Evolutionary conservation across 92 coral and sea anemone genomes (phyloP).

Genomic region (Scolanthus callimorphus): DNA sequence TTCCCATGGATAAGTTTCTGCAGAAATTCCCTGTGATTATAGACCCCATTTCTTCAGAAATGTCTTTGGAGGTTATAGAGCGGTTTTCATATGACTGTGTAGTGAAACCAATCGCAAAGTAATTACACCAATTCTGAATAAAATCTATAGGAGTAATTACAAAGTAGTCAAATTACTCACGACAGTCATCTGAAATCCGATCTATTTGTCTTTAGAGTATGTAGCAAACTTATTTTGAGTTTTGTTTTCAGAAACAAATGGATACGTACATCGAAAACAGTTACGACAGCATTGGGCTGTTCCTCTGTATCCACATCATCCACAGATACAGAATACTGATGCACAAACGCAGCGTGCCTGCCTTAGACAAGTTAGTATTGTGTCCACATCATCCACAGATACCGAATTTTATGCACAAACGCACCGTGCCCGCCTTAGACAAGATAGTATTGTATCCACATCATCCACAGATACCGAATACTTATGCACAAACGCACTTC

Average conservation of each 20-base stretch:
- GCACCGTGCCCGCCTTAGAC: too few relatives aligned
- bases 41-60: too few relatives aligned
- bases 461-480: conserved; percentile 92
- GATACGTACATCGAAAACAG: conserved; percentile 89
- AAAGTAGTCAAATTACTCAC: too few relatives aligned
- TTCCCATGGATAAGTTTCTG: too few relatives aligned
- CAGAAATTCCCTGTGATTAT: too few relatives aligned
- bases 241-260: conserved; percentile 84
- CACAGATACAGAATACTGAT: conserved; percentile 95
- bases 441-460: conserved; percentile 95
- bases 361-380: conserved; percentile 96
- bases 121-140: too few relatives aligned
- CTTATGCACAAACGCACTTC: conserved; percentile 98
- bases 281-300: conserved; percentile 94
- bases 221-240: not conserved
- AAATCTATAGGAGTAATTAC: too few relatives aligned
- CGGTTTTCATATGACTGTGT: too few relatives aligned
- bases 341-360: conserved; percentile 98
- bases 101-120: too few relatives aligned
- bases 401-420: conserved; percentile 96
- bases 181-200: too few relatives aligned
- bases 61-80: too few relatives aligned
- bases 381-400: conserved; percentile 88
- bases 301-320: conserved; percentile 88
- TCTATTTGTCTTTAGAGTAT: not conserved